Percentiles rank a stretch among this genome's conserved stretches.
These are phyloP conservation scores for Coluber constrictor DNA, from an alignment of 2,797 vertebrate genomes.

Conservation along the genomic window DNA sequence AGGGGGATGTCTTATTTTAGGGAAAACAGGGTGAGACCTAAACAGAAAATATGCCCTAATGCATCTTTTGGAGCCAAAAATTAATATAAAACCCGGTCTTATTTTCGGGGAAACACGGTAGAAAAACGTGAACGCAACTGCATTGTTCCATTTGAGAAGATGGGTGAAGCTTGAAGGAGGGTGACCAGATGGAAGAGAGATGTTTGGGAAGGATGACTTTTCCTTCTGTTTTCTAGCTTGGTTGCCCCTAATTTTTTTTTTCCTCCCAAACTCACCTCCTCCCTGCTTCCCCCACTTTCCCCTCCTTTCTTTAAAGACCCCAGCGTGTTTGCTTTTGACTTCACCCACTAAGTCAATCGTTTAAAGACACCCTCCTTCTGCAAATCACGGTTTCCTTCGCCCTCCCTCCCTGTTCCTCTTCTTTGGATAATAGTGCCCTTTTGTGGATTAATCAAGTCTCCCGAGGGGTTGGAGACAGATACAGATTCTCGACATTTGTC, in stretches of 20 bases:
- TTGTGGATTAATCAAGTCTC: conserved; percentile 94
- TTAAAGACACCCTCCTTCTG: conserved; percentile 65
- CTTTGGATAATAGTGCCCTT: conserved; percentile 84
- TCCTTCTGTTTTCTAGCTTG: not conserved
- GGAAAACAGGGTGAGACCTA: no score
- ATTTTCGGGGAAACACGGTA: no score
- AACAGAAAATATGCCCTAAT: no score
- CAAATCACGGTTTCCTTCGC: conserved; percentile 62
- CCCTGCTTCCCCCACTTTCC: not conserved
- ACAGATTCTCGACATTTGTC: conserved; percentile 91
- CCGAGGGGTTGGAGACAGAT: conserved; percentile 85
- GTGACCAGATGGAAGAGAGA: not conserved
- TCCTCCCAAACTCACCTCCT: not conserved
- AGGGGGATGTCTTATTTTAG: no score
- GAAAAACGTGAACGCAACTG: no score
- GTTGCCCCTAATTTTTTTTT: no score
- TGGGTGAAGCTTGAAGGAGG: not conserved
- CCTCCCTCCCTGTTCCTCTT: conserved; percentile 74
- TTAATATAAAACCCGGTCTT: no score
- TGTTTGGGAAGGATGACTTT: not conserved
- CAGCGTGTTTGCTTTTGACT: conserved; percentile 74
- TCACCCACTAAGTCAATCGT: conserved; percentile 78
- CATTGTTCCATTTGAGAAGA: not conserved
- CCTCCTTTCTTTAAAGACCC: conserved; percentile 39
- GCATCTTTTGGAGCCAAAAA: no score